Conservation (phyloP, 2,797 vertebrate genomes). For the Eutrigla gurnardus region DNA sequence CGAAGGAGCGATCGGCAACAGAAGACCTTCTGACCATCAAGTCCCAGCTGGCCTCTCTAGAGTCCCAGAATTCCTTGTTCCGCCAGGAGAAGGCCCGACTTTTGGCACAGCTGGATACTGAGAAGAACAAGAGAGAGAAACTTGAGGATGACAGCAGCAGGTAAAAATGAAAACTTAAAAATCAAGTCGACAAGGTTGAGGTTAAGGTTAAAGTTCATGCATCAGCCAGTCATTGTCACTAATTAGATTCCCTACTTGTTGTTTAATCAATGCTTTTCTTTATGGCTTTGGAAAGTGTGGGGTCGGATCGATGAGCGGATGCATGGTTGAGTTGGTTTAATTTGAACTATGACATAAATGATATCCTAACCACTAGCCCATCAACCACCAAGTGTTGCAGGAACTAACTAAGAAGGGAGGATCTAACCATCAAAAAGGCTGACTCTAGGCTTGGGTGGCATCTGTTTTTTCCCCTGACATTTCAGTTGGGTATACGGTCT, state of each 20-base stretch:
- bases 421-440: background rate
- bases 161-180: conserved; percentile 68
- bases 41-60: conserved; percentile 90
- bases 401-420: background rate
- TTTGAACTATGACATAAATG: background rate
- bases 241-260: background rate
- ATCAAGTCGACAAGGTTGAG: background rate
- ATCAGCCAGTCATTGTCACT: background rate
- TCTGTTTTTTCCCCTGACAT: too few species aligned
- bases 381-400: background rate
- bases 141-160: conserved; percentile 94
- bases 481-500: too few species aligned
- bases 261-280: background rate
- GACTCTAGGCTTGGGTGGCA: background rate
- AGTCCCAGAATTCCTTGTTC: conserved; percentile 93
- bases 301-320: background rate
- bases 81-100: conserved; percentile 93
- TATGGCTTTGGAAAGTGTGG: background rate
- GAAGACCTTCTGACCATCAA: conserved; percentile 92
- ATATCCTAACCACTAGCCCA: background rate
- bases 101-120: conserved; percentile 90
- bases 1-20: conserved; percentile 92
- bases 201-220: background rate
- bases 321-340: background rate
- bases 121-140: conserved; percentile 90